Base-by-base conservation (phyloP, 1,140 invertebrate genomes). In the Ptiloglossa arizonensis region DNA sequence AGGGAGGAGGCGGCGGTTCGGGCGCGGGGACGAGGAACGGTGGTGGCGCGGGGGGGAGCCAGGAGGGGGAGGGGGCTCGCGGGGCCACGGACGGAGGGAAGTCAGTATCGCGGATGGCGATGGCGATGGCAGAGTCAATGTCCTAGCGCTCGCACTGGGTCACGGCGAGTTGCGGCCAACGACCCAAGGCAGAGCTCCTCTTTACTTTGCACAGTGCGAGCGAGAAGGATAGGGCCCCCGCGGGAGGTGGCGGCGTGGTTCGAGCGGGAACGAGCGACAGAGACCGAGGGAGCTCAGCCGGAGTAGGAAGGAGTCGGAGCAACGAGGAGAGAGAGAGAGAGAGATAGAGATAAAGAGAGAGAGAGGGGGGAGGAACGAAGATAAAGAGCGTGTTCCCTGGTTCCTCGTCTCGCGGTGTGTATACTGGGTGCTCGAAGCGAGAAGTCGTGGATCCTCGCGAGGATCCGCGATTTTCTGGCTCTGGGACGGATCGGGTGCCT, bases 61-160 rank as follows among this genome's bases (percentile, higher is more conserved):
- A n/a, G 78, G 71, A 63, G 73, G 50, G 74, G 66, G 27, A 79
- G 70, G 79, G 82, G 83, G 50, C 72, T 69, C 50, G 74, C 69
- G 72, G 74, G 86, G 60, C 66, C 62, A 48, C 56, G 67, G 67
- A 75, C 41, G 66, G 60, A 64, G 76, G 79, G 81, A 80, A 86
- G 91, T 91, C 89, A 81, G 90, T 91, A 91, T 93, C 89, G 89
- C 91, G 90, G 89, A 91, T 91, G 90, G 90, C 90, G 89, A 91
- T 90, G 90, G 90, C 89, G 91, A 91, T 92, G 92, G 88, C 89
- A 92, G 91, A 93, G 91, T 92, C 91, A 93, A 93, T 93, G 92
- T 93, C 92, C 92, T 93, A 89, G 87, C 88, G 88, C 89, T 91
- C 91, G 91, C 90, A 92, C 92, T 93, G 92, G 92, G 92, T 93